Base-by-base conservation (phyloP, 2,113 vertebrate species). In the Macrotus californicus region DNA sequence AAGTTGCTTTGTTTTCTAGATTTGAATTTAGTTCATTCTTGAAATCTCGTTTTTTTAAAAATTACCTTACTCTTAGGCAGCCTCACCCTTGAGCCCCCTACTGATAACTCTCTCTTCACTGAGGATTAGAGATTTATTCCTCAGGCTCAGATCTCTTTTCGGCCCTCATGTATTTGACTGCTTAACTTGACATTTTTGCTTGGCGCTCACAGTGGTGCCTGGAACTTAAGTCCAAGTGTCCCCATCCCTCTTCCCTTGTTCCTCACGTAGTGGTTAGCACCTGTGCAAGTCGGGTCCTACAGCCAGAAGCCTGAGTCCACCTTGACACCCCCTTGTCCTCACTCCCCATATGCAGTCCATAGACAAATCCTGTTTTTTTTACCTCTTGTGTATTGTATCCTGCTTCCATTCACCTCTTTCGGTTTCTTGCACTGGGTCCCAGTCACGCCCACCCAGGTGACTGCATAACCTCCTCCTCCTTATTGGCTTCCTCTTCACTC, bases 21-120 rank as follows among this genome's bases (percentile, higher is more conserved):
- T 84, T 95, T 92, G 31, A 90, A n/a, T 86, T 79, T 95, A 31
- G 73, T 21, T 80, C n/a, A 22, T 92, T 92, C 36, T 89, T 87
- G 64, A 86, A 36, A 29, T 83, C 29, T 67, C 21, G 10, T 15
- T 80, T 46, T 79, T 86, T 39, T 34, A 31, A 14, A n/a, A 66
- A 66, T 66, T 66, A 5, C 13, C 10, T 72, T 16, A 43, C 39
- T 69, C 19, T 48, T 18, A 66, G n/a, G 9, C 36, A 19, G 21
- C 73, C 24, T 86, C 15, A 67, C 3, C 22, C 31, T 52, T 41
- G 46, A 48, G 46, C 3, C 13, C 12, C 13, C 34, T 39, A 3
- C 22, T n/a, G 46, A 3, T 48, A 39, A 48, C 39, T 11, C 21
- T 81, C 21, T 54, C 22, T 54, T 9, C 24, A 24, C 7, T 36